A percentile compares a stretch with the other conserved stretches of the same genome.
Conservation (phyloP, 2,888 invertebrate genomes). For the Dicranocentrus wangi region DNA sequence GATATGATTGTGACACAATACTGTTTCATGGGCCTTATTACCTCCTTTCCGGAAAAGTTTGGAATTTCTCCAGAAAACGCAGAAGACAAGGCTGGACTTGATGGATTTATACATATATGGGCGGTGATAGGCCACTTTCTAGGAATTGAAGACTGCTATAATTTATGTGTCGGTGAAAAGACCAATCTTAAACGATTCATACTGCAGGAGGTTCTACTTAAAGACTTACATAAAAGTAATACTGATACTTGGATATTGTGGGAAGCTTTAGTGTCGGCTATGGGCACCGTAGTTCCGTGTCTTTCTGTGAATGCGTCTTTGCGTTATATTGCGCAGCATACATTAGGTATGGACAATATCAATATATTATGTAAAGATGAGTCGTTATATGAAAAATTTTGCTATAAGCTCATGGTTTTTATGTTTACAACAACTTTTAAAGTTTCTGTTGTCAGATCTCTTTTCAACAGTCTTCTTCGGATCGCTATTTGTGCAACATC, state of each 20-base stretch:
- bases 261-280: conserved; percentile 61
- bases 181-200: conserved; percentile 28
- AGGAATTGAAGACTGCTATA: conserved; percentile 69
- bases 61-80: conserved; percentile 49
- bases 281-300: conserved; percentile 65
- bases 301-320: conserved; percentile 61
- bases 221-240: conserved; percentile 50
- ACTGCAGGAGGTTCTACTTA: conserved; percentile 62
- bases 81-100: conserved; percentile 35
- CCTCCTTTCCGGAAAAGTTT: conserved; percentile 77
- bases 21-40: conserved; percentile 86
- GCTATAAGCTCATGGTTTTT: conserved; percentile 43
- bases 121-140: conserved; percentile 69
- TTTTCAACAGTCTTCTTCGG: conserved; percentile 59
- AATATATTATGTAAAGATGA: neutral
- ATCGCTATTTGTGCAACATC: conserved; percentile 39
- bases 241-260: conserved; percentile 58
- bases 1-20: conserved; percentile 91
- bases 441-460: neutral
- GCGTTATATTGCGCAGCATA: conserved; percentile 48
- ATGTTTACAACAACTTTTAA: conserved; percentile 48
- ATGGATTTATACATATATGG: conserved; percentile 71
- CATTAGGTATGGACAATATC: neutral
- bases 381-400: conserved; percentile 53
- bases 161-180: conserved; percentile 66